Conservation (phyloP, 2,113 vertebrate genomes). For the Sander vitreus region DNA sequence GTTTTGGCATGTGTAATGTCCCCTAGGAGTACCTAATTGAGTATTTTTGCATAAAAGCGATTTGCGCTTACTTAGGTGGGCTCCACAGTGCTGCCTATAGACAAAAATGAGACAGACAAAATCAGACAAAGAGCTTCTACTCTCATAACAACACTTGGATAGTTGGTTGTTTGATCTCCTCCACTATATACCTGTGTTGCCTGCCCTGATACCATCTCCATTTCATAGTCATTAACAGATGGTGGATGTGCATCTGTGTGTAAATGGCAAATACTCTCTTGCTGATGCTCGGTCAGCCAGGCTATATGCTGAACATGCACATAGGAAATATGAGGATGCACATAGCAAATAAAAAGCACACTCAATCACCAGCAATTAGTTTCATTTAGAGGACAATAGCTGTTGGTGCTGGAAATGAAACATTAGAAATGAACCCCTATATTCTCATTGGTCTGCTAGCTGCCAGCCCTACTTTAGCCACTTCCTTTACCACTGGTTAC, state of each 20-base stretch:
- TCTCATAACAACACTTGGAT: conserved; percentile 51
- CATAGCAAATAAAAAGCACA: conserved; percentile 12
- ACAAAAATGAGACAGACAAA: conserved; percentile 19
- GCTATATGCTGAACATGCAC: conserved; percentile 26
- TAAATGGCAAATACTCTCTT: conserved; percentile 49
- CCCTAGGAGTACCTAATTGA: conserved; percentile 43
- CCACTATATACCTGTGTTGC: conserved; percentile 41
- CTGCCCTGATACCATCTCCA: conserved; percentile 47
- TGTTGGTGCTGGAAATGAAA: conserved; percentile 70
- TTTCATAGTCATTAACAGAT: conserved; percentile 65
- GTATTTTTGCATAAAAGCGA: conserved; percentile 54
- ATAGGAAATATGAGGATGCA: conserved; percentile 24
- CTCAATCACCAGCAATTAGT: conserved; percentile 65
- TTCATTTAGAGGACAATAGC: conserved; percentile 71
- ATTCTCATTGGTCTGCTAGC: conserved; percentile 44
- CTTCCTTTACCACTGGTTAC: conserved; percentile 46
- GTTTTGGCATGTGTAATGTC: conserved; percentile 43
- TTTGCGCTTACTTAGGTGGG: conserved; percentile 43
- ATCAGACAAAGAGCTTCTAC: conserved; percentile 23
- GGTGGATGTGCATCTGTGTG: conserved; percentile 39
- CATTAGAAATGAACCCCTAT: conserved; percentile 67
- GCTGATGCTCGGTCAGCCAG: conserved; percentile 20
- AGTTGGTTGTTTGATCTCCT: conserved; percentile 61
- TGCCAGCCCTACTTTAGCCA: conserved; percentile 52
- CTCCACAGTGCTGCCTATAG: conserved; percentile 3